phyloP scores from a whole-genome alignment of 2,888 invertebrate species.

The Alentia gelatinosa region DNA sequence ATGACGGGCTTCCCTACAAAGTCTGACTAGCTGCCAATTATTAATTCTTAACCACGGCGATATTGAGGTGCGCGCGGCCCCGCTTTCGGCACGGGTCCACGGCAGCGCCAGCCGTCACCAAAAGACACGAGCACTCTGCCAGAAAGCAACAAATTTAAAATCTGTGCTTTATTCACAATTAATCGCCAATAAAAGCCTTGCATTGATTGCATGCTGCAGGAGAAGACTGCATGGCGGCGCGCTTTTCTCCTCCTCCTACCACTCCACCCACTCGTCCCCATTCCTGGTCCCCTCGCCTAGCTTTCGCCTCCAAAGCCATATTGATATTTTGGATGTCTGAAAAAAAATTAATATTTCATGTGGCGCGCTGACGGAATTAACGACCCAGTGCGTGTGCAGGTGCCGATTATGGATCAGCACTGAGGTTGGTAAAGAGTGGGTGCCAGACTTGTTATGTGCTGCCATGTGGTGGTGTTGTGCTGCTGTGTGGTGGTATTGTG shows the following conservation, averaged over 20 bases:
- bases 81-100: not conserved
- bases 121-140: not conserved
- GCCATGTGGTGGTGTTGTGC: too few species aligned
- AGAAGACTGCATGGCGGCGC: not conserved
- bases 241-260: not conserved
- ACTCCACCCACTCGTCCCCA: not conserved
- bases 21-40: slow-evolving; percentile 38
- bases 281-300: not conserved
- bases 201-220: slow-evolving; percentile 37
- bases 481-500: too few species aligned
- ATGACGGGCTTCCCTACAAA: not conserved
- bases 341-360: slow-evolving; percentile 49
- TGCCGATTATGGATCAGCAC: slow-evolving; percentile 7
- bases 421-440: not conserved
- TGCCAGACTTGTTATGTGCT: not conserved
- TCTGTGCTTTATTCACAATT: slow-evolving; percentile 48
- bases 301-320: slow-evolving; percentile 18
- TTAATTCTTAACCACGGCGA: slow-evolving; percentile 45
- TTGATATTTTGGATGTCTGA: slow-evolving; percentile 45
- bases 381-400: not conserved
- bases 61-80: not conserved
- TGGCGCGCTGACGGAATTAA: slow-evolving; percentile 33
- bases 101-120: not conserved
- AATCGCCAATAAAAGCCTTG: slow-evolving; percentile 21
- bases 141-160: slow-evolving; percentile 48